phyloP scores from a whole-genome alignment of 2,888 invertebrate species.

The Trilocha varians region DNA sequence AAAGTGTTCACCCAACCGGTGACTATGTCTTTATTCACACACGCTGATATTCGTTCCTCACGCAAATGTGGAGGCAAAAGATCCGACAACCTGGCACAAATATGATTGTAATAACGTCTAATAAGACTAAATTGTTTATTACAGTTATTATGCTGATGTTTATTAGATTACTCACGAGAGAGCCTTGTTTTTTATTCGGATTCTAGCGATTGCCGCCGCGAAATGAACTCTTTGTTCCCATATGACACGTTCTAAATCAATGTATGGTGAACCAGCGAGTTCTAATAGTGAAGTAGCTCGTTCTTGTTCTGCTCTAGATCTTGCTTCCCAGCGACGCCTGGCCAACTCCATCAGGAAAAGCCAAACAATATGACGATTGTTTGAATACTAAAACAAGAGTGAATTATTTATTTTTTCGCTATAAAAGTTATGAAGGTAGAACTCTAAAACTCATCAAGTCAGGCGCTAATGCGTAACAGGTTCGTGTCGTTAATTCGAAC shows the following conservation, averaged over 20 bases:
- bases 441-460: not conserved
- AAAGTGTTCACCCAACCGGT: slow-evolving; percentile 88
- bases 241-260: slow-evolving; percentile 75
- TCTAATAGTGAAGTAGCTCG: slow-evolving; percentile 35
- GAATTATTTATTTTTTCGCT: not conserved
- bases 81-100: slow-evolving; percentile 68
- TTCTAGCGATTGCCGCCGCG: slow-evolving; percentile 83
- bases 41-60: slow-evolving; percentile 77
- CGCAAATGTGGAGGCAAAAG: slow-evolving; percentile 81
- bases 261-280: slow-evolving; percentile 44
- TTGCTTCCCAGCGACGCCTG: slow-evolving; percentile 71
- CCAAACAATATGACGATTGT: slow-evolving; percentile 68
- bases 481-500: slow-evolving; percentile 34
- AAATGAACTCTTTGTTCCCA: slow-evolving; percentile 78
- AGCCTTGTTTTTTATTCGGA: slow-evolving; percentile 83
- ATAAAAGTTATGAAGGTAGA: no score
- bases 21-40: slow-evolving; percentile 68
- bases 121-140: not conserved
- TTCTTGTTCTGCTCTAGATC: slow-evolving; percentile 40
- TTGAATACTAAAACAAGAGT: not conserved
- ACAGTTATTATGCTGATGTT: not conserved
- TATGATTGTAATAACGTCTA: no score
- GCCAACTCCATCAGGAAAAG: slow-evolving; percentile 80
- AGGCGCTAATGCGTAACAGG: not conserved
- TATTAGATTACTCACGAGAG: slow-evolving; percentile 55